Conservation (phyloP, 2,113 vertebrate species). For the Cyprinus carpio region DNA sequence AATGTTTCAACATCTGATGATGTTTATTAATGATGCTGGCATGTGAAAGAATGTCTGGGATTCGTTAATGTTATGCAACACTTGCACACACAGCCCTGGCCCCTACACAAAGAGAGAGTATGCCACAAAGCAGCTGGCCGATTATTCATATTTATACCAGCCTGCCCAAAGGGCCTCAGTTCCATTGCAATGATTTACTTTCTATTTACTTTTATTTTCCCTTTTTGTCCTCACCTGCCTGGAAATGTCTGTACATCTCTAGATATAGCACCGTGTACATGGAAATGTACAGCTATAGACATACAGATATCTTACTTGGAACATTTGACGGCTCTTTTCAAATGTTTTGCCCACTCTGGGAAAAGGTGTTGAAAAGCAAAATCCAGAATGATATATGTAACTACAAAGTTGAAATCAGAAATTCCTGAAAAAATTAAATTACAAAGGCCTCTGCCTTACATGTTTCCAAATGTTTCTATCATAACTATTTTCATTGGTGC, state of each 20-base stretch:
- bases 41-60: constrained; percentile 54
- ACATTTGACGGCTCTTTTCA: background rate
- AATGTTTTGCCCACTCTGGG: too few species aligned
- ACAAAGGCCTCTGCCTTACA: too few species aligned
- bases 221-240: constrained; percentile 27
- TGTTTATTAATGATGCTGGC: constrained; percentile 78
- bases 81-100: constrained; percentile 58
- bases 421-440: too few species aligned
- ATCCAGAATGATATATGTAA: too few species aligned
- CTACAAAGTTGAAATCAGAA: too few species aligned
- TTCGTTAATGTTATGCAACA: constrained; percentile 66
- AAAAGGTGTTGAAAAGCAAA: too few species aligned
- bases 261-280: background rate
- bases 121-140: constrained; percentile 67
- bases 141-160: constrained; percentile 63
- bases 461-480: too few species aligned
- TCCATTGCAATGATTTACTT: background rate
- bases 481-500: too few species aligned
- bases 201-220: background rate
- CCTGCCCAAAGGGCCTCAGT: constrained; percentile 47
- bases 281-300: background rate
- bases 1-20: constrained; percentile 72
- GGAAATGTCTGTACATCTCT: constrained; percentile 1
- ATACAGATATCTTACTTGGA: background rate
- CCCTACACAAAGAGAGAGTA: constrained; percentile 63